Evolutionary conservation across 2,797 vertebrate genomes (phyloP).

Genomic region (Scyliorhinus canicula): DNA sequence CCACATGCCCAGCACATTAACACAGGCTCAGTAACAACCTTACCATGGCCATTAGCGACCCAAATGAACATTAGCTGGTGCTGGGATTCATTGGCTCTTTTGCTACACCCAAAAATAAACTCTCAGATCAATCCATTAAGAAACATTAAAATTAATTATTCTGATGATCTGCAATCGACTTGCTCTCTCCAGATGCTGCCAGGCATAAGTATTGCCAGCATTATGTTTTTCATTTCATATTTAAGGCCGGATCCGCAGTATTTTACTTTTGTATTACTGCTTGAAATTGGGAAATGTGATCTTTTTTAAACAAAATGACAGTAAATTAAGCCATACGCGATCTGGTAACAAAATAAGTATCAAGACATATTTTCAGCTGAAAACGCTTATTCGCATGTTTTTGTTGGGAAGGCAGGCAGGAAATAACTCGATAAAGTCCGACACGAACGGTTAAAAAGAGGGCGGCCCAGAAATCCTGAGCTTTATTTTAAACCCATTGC

Average conservation of each 20-base stretch:
- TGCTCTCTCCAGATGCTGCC: not conserved
- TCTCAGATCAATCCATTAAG: not conserved
- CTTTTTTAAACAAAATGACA: not conserved
- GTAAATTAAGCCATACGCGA: not conserved
- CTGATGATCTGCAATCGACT: not conserved
- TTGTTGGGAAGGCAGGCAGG: not conserved
- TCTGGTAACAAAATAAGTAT: not conserved
- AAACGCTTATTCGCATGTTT: not conserved
- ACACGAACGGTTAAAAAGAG: not conserved
- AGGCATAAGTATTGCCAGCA: not conserved
- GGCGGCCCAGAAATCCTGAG: not conserved
- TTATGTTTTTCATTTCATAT: not conserved
- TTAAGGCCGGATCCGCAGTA: not conserved
- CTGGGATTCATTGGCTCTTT: not conserved
- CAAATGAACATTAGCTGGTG: not conserved
- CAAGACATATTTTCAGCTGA: not conserved
- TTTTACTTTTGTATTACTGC: not conserved
- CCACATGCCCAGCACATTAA: not conserved
- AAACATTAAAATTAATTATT: not conserved
- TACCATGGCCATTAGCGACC: not conserved
- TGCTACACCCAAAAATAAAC: not conserved
- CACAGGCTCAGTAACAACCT: not conserved
- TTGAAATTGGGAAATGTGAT: not conserved
- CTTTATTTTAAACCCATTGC: not conserved
- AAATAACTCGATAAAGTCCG: not conserved